Base-by-base conservation (phyloP, 2,113 vertebrate genomes). In the western clawed frog (Xenopus tropicalis) region DNA sequence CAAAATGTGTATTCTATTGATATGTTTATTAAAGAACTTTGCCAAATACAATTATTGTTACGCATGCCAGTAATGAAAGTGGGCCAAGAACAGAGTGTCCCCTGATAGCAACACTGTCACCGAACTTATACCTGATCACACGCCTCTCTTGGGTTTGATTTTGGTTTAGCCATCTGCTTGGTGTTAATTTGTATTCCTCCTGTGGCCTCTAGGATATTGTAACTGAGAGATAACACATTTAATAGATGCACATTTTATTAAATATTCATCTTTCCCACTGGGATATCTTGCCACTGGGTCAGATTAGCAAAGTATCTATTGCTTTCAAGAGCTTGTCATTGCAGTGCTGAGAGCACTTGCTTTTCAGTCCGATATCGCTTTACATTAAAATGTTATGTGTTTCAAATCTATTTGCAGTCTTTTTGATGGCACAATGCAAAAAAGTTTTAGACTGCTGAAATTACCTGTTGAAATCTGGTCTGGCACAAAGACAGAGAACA, bases 231-330 rank as follows among this genome's bases (percentile, higher is more conserved):
- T 62, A 75, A 61, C 19, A 24, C 57, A 23, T 75, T 75, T 68
- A 69, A 69, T 62, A 75, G 57, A 75, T 69, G 65, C 52, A 67
- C 67, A n/a, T 59, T 74, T 56, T 74, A 75, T 75, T 75, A 62
- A 75, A 69, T 75, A 75, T 69, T 69, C 66, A 75, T 23, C 64
- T 73, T 13, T 14, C 24, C 56, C 14, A 54, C 20, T 42, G 23
- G 17, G 66, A 22, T 61, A n/a, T 62, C 9, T 62, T 75, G 66
- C 65, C n/a, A 61, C 20, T 61, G 65, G 72, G 72, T n/a, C 48
- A 75, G 24, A 62, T 75, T 69, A 75, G 72, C 25, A 37, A 75
- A 75, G 61, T 69, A 75, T 67, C n/a, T 75, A 69, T 19, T 61
- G 44, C 44, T 75, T 69, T 74, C 68, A 74, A 69, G 61, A 75